Evolutionary conservation across 2,888 invertebrate genomes (phyloP).

Genomic region (Diadromus collaris): DNA sequence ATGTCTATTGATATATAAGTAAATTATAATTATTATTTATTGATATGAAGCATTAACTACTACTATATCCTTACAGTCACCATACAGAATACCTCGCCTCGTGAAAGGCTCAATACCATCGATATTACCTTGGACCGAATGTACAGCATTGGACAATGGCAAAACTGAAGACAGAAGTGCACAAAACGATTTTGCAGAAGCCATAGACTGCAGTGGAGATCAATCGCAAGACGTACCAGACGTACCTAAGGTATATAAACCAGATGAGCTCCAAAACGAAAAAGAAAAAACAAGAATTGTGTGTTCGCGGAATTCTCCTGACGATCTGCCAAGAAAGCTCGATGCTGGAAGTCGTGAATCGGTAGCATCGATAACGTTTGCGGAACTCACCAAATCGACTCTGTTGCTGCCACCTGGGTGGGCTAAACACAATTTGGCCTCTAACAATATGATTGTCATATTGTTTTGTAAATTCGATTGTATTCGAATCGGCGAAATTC

Average conservation of each 20-base stretch:
- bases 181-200: neutral
- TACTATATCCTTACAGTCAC: constrained; percentile 11
- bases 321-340: neutral
- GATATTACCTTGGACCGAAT: constrained; percentile 37
- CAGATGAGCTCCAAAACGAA: neutral
- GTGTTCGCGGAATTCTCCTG: neutral
- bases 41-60: neutral
- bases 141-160: neutral
- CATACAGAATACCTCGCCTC: constrained; percentile 34
- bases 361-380: neutral
- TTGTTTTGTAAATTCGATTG: constrained; percentile 1
- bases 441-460: neutral
- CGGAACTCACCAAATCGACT: neutral
- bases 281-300: neutral
- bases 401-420: constrained; percentile 8
- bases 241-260: neutral
- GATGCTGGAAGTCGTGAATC: neutral
- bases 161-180: neutral
- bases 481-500: neutral
- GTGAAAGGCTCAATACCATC: constrained; percentile 29
- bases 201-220: neutral
- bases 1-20: neutral
- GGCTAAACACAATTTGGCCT: neutral
- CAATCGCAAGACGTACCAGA: neutral
- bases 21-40: neutral